These are phyloP conservation scores for Leptobrachium leishanense DNA, from an alignment of 2,113 vertebrate species.

Conservation along the genomic window DNA sequence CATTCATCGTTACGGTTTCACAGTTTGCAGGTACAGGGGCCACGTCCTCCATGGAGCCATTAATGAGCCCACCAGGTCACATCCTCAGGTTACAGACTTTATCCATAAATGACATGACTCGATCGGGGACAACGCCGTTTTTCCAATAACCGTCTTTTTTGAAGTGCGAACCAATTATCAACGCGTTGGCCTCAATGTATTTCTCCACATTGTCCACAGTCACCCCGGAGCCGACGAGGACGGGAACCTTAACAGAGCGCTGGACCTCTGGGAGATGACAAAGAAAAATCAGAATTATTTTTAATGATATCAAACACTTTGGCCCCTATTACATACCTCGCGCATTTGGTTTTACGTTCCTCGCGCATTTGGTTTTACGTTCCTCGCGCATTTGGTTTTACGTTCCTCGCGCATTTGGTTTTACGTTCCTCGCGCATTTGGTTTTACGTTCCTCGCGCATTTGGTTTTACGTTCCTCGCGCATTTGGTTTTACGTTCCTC, in stretches of 20 bases:
- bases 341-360: no score
- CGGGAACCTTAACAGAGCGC: conserved; percentile 65
- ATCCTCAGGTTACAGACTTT: conserved; percentile 65
- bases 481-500: no score
- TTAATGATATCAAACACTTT: background rate
- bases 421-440: no score
- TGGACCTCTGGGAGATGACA: conserved; percentile 66
- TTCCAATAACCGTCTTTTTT: conserved; percentile 79
- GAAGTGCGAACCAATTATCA: conserved; percentile 84
- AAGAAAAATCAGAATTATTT: background rate
- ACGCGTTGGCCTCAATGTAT: conserved; percentile 61
- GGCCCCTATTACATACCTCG: no score
- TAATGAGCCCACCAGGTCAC: conserved; percentile 48
- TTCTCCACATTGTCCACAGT: conserved; percentile 72
- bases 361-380: no score
- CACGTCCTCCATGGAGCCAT: no score
- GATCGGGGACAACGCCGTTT: conserved; percentile 66
- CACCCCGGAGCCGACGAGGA: conserved; percentile 82
- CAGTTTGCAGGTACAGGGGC: no score
- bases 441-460: no score
- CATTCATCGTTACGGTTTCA: no score
- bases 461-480: no score
- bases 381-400: no score
- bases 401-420: no score
- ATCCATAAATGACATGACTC: conserved; percentile 75